These are phyloP conservation scores for Asbolus verrucosus DNA, from an alignment of 1,140 invertebrate species.

Conservation along the genomic window DNA sequence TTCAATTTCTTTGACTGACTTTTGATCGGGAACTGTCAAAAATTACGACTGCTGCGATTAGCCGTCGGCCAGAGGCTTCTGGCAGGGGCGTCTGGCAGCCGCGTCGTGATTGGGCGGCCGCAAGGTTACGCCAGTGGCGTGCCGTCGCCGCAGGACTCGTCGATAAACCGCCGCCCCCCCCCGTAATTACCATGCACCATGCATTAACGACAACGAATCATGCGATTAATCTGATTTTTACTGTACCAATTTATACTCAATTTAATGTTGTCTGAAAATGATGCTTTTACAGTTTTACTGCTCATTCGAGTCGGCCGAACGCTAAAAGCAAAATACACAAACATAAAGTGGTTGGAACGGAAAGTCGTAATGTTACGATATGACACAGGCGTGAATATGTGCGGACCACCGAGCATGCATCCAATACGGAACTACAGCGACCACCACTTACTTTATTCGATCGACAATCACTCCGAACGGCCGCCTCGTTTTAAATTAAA, in stretches of 20 bases:
- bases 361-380: too few species aligned
- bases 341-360: conserved; percentile 1
- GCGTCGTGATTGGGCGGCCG: conserved; percentile 48
- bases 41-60: conserved; percentile 53
- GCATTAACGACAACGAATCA: background rate
- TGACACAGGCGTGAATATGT: background rate
- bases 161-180: background rate
- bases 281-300: conserved; percentile 60
- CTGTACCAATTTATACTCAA: conserved; percentile 61
- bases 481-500: conserved; percentile 5
- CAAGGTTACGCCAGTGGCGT: conserved; percentile 48
- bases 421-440: background rate
- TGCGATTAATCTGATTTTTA: conserved; percentile 39
- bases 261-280: conserved; percentile 63
- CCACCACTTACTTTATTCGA: conserved; percentile 19
- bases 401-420: background rate
- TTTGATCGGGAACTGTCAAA: conserved; percentile 55
- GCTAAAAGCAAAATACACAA: conserved; percentile 56
- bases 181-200: conserved; percentile 1
- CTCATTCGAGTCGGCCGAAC: conserved; percentile 53
- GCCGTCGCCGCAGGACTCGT: background rate
- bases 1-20: conserved; percentile 58
- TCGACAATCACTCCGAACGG: background rate
- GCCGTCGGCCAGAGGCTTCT: conserved; percentile 59
- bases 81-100: conserved; percentile 63